A percentile compares a stretch with the other conserved stretches of the same genome.
Conservation (phyloP, 2,113 vertebrate genomes). For the Numida meleagris region DNA sequence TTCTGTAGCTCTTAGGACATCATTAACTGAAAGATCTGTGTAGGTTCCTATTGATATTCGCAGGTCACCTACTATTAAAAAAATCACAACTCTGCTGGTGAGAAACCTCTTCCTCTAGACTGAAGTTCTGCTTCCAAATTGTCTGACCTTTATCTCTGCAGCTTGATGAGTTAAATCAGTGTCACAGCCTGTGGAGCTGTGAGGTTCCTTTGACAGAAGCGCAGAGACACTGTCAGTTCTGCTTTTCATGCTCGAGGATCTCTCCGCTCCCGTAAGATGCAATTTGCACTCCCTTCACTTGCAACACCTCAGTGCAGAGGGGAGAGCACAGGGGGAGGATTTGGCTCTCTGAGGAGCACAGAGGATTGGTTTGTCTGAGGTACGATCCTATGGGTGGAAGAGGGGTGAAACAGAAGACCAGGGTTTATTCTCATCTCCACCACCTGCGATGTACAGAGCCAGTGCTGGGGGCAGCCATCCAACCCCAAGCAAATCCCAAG, state of each 20-base stretch:
- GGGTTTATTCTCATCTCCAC: not conserved
- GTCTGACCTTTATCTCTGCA: not conserved
- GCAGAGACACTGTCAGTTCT: not conserved
- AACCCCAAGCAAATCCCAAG: conserved; percentile 19
- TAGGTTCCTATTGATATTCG: conserved; percentile 42
- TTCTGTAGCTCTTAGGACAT: not conserved
- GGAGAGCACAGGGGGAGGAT: accelerated
- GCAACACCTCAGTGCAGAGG: not conserved
- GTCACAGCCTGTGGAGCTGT: not conserved
- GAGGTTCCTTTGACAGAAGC: not conserved
- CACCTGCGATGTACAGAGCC: not conserved
- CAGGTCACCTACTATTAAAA: not conserved
- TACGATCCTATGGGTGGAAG: not conserved
- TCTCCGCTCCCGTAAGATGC: not conserved
- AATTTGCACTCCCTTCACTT: not conserved
- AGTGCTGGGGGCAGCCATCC: conserved; percentile 9
- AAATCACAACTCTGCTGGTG: not conserved
- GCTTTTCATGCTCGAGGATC: not conserved
- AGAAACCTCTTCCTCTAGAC: not conserved
- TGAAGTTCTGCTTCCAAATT: not conserved
- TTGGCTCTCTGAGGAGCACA: not conserved
- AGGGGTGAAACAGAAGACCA: not conserved
- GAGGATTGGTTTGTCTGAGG: accelerated
- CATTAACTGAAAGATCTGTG: not conserved
- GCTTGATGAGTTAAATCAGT: not conserved